phyloP scores from a whole-genome alignment of 1,140 invertebrate genomes.

The Orius insidiosus region DNA sequence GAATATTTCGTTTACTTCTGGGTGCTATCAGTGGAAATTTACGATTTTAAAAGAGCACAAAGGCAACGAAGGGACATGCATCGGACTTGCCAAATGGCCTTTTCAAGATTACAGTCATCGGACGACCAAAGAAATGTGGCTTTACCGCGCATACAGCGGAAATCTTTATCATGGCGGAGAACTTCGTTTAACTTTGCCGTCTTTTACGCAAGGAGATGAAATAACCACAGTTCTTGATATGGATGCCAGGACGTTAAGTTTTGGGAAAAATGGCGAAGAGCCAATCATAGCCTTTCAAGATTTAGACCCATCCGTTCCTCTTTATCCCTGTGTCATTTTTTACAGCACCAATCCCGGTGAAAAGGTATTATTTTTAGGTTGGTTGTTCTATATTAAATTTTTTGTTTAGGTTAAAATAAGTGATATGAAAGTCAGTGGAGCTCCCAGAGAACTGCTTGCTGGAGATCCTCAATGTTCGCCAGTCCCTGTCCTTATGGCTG shows the following conservation, averaged over 20 bases:
- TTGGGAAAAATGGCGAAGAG: conserved; percentile 51
- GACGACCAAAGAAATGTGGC: conserved; percentile 47
- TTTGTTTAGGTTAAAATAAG: conserved; percentile 37
- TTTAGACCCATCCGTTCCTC: conserved; percentile 33
- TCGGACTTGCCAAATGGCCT: conserved; percentile 42
- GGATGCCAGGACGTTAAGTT: conserved; percentile 46
- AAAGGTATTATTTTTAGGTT: conserved; percentile 29
- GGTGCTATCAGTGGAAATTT: conserved; percentile 54
- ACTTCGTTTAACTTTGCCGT: conserved; percentile 30
- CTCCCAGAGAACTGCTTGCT: conserved; percentile 36
- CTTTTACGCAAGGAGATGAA: conserved; percentile 47
- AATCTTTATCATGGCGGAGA: conserved; percentile 50
- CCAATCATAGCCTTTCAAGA: conserved; percentile 46
- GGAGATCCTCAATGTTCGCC: conserved; percentile 45
- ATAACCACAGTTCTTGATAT: conserved; percentile 46
- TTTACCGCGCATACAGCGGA: conserved; percentile 48
- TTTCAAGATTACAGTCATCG: conserved; percentile 43
- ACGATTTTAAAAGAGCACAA: conserved; percentile 47
- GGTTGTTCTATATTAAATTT: conserved; percentile 11
- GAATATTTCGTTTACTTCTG: conserved; percentile 35
- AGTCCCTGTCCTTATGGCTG: conserved; percentile 27
- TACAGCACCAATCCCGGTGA: conserved; percentile 50
- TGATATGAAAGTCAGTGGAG: conserved; percentile 42
- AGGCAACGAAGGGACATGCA: conserved; percentile 48
- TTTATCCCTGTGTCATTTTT: conserved; percentile 50